Evolutionary conservation across 35 echinoderm and acorn worm species (phyloP).

Genomic region (Acanthaster planci): DNA sequence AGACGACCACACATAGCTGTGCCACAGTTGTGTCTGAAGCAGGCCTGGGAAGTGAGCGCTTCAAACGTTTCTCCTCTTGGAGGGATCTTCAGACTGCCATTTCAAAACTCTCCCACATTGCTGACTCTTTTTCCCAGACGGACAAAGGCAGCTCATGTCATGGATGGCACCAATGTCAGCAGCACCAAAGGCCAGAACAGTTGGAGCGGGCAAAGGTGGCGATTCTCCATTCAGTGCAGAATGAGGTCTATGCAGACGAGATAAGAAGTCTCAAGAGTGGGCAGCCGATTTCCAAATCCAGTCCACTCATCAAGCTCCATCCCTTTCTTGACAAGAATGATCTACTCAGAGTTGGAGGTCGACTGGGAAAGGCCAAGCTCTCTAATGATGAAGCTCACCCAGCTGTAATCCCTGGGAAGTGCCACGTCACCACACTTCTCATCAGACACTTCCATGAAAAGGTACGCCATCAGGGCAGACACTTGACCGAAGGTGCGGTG

Average conservation of each 20-base stretch:
- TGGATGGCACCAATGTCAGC: neutral
- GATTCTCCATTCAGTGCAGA: neutral
- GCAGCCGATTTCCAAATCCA: neutral
- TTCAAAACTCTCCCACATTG: neutral
- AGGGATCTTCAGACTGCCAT: neutral
- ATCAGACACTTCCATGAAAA: conserved; percentile 64
- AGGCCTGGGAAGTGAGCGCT: neutral
- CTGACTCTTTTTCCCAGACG: neutral
- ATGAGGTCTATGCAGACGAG: neutral
- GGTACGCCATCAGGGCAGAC: conserved; percentile 62
- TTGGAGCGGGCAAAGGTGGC: neutral
- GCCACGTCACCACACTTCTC: conserved; percentile 50
- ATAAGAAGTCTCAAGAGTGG: neutral
- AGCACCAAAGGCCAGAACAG: neutral
- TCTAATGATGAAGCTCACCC: conserved; percentile 55
- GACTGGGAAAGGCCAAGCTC: conserved; percentile 38
- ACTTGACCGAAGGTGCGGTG: conserved; percentile 52
- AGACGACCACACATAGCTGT: neutral
- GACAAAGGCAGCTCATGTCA: neutral
- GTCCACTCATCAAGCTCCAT: conserved; percentile 43
- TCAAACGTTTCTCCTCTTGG: neutral
- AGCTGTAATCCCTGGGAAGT: conserved; percentile 33
- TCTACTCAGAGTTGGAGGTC: conserved; percentile 64
- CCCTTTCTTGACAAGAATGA: conserved; percentile 62
- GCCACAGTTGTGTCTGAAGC: neutral